Base-by-base conservation (phyloP, 2,797 vertebrate species). In the Oreonectes daqikongensis region DNA sequence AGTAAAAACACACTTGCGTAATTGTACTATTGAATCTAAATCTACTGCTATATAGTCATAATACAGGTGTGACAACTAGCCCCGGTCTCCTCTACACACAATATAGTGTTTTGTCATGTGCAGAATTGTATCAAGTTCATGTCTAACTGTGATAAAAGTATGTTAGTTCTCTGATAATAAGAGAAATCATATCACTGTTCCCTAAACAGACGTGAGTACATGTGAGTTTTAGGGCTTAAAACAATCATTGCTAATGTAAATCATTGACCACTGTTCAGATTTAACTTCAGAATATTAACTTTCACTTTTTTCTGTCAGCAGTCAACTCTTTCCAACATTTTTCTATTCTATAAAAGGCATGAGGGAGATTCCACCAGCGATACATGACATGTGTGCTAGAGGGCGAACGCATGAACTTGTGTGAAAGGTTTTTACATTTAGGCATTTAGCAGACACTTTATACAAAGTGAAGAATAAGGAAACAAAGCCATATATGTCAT, bases 191-290 rank as follows among this genome's bases (percentile, higher is more conserved):
- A 50, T 57, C 52, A 26, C 11, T 18, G 3, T 55, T 20, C 48
- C 11, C 57, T 38, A 15, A n/a, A 40, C 30, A 64, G 28, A 55
- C 50, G n/a, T 52, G 32, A 42, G 3, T 5, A 18, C 46, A 53
- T 55, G 67, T 3, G n/a, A 52, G 24, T 46, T 72, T 44, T 2
- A 30, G 53, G 24, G 14, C 12, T 1, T 40, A 1, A 50, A 65
- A 20, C 5, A 44, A 18, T 52, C 26, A 59, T 18, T 70, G 1
- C 24, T 12, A 26, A 46, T 57, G 48, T 63, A 40, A 79, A 69
- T 65, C n/a, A 42, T 52, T 66, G 30, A 79, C 72, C 10, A 4
- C 11, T 60, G 32, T n/a, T 35, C 4, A 60, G 24, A 69, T 66
- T 44, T 44, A 42, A 24, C 22, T 24, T 53, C 24, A 24, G 4